Percentiles rank a stretch among this genome's conserved stretches.
phyloP scores from a whole-genome alignment of 1,140 invertebrate species.

The Temnothorax curvispinosus region DNA sequence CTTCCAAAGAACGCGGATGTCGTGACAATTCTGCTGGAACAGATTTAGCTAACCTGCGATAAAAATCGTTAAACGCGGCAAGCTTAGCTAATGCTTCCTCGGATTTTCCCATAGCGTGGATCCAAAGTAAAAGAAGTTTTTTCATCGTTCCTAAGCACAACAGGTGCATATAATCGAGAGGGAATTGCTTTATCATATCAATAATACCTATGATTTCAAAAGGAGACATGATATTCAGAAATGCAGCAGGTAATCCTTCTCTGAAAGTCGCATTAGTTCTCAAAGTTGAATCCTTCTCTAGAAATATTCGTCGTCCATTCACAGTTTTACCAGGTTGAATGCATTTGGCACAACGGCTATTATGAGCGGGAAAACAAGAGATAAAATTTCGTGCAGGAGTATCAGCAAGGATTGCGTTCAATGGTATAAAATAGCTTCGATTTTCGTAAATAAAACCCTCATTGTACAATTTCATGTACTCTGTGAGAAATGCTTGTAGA shows the following conservation, averaged over 20 bases:
- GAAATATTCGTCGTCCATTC: slow-evolving; percentile 1
- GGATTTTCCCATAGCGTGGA: not conserved
- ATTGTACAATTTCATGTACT: too few relatives aligned
- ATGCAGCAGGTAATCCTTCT: slow-evolving; percentile 10
- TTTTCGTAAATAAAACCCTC: too few relatives aligned
- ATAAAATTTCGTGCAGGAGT: slow-evolving; percentile 20
- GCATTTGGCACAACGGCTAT: not conserved
- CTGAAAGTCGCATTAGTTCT: slow-evolving; percentile 6
- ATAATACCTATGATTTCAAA: not conserved
- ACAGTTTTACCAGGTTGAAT: not conserved
- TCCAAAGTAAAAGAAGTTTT: slow-evolving; percentile 1
- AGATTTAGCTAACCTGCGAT: not conserved
- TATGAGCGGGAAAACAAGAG: slow-evolving; percentile 1
- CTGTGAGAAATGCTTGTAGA: too few relatives aligned
- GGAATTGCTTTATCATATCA: slow-evolving; percentile 5
- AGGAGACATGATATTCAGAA: not conserved
- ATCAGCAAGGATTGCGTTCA: not conserved
- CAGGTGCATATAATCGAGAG: slow-evolving; percentile 10
- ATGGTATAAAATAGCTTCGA: not conserved
- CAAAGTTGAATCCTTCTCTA: not conserved
- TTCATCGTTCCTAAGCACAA: slow-evolving; percentile 1
- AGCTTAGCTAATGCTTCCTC: not conserved
- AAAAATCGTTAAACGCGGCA: not conserved
- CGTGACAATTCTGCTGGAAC: slow-evolving; percentile 1
- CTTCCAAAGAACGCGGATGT: not conserved